Evolutionary conservation across 2,113 vertebrate genomes (phyloP), one percentile per base, ranked within the genome.

Genomic region (Tragulus kanchil): DNA sequence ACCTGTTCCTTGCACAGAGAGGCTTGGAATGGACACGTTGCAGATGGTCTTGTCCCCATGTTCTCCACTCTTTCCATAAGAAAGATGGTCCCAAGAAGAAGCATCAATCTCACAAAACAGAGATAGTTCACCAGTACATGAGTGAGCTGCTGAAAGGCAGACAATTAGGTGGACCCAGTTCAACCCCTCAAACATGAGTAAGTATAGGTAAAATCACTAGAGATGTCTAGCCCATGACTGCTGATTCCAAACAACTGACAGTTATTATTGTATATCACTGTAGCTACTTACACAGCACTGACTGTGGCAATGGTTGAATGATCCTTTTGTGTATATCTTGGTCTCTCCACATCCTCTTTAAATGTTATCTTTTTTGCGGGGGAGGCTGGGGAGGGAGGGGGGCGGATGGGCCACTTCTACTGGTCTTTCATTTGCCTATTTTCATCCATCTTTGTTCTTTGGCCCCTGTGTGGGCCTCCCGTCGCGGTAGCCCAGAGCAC

Each of bases 241-340:
- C 54, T 90, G 42, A 86, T 64, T 94, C 79, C 58, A 90, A 62
- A 91, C 82, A 85, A 89, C 16, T 14, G 83, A 16, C 45, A 23
- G 3, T 36, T 67, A 56, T 26, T 82, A 5, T 6, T 85, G 7
- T 7, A 19, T 61, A 52, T 23, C 67, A 69, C 26, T 54, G 26
- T 82, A 21, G 9, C 10, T 81, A 71, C 28, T 58, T 36, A 75
- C 45, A 85, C 6, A 73, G 59, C 26, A 14, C 48, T 75, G 79
- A 84, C 8, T 54, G 7, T 85, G 64, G 36, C 19, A 85, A 36
- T 5, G 85, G 28, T 16, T 81, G 28, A 82, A 69, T 85, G 36
- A 87, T 36, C 28, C 2, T 9, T 26, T 16, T 8, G 9, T 11
- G 59, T 54, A 69, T 58, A 16, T 82, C 25, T 91, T 56, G 92